Conservation (phyloP, 1,140 invertebrate genomes). For the Piezodorus guildinii region DNA sequence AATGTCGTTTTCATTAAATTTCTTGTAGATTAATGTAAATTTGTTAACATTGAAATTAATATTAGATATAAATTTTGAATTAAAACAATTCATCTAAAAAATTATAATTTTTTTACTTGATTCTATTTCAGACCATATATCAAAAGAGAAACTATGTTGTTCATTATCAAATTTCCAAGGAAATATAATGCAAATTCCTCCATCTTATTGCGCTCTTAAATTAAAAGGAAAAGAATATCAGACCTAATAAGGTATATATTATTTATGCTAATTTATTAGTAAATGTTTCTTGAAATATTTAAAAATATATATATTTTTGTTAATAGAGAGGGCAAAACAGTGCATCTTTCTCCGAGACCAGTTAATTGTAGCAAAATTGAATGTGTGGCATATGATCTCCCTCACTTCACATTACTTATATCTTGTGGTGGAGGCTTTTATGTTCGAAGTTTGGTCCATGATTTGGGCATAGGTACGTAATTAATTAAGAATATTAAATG, state of each 20-base stretch:
- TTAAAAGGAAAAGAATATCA: slow-evolving; percentile 5
- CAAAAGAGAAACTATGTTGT: neutral
- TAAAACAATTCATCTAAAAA: no score
- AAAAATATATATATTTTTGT: no score
- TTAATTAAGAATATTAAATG: no score
- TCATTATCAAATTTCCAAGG: slow-evolving; percentile 26
- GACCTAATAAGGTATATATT: slow-evolving; percentile 9
- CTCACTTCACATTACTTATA: slow-evolving; percentile 29
- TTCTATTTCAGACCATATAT: slow-evolving; percentile 8
- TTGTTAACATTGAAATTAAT: no score
- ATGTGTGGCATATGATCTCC: slow-evolving; percentile 28
- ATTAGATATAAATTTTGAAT: no score
- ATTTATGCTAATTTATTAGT: no score
- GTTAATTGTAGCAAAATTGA: slow-evolving; percentile 25
- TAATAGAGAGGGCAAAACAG: neutral
- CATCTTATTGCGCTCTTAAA: slow-evolving; percentile 28
- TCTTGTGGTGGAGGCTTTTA: slow-evolving; percentile 31
- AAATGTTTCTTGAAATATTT: no score
- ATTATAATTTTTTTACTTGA: no score
- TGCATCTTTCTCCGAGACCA: neutral
- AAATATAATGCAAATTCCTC: slow-evolving; percentile 28
- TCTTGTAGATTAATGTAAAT: no score
- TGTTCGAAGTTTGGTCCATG: slow-evolving; percentile 30
- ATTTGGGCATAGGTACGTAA: slow-evolving; percentile 30
- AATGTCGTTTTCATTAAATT: no score